Evolutionary conservation across 2,113 vertebrate species (phyloP).

Genomic region (Coregonus clupeaformis): DNA sequence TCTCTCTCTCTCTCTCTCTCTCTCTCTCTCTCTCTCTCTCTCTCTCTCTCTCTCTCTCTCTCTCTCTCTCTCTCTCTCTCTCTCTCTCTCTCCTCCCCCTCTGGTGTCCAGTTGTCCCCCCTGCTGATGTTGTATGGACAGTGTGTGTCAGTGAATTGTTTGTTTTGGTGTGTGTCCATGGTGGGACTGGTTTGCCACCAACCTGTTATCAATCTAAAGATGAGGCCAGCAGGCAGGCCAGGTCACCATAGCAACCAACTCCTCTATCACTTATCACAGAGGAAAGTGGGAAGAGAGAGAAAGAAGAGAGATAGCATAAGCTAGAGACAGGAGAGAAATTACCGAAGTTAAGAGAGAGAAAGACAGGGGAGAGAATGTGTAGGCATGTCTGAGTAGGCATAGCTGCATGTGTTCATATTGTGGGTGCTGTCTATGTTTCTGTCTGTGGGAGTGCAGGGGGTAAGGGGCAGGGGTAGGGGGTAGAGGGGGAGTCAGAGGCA

Average conservation of each 20-base stretch:
- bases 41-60: too few relatives aligned
- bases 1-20: too few relatives aligned
- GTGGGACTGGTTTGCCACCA: neutral
- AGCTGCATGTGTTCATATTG: neutral
- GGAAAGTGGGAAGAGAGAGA: constrained; percentile 39
- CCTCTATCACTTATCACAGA: constrained; percentile 40
- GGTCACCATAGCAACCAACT: constrained; percentile 48
- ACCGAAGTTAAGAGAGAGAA: neutral
- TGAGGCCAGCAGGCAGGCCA: constrained; percentile 9
- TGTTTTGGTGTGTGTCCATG: too few relatives aligned
- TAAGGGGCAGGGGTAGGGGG: neutral
- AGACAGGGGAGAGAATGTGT: neutral
- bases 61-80: too few relatives aligned
- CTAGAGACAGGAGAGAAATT: too few relatives aligned
- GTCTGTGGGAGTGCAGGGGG: neutral
- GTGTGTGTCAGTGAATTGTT: neutral
- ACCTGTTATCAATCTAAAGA: constrained; percentile 51
- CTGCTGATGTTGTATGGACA: neutral
- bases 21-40: too few relatives aligned
- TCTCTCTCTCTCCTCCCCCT: too few relatives aligned
- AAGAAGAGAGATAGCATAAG: constrained; percentile 1
- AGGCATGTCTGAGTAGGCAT: neutral
- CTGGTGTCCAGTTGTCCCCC: too few relatives aligned
- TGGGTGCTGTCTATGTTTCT: neutral
- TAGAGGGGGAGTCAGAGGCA: neutral